Evolutionary conservation across 2,797 vertebrate species (phyloP).

Genomic region (Mus spretus): DNA sequence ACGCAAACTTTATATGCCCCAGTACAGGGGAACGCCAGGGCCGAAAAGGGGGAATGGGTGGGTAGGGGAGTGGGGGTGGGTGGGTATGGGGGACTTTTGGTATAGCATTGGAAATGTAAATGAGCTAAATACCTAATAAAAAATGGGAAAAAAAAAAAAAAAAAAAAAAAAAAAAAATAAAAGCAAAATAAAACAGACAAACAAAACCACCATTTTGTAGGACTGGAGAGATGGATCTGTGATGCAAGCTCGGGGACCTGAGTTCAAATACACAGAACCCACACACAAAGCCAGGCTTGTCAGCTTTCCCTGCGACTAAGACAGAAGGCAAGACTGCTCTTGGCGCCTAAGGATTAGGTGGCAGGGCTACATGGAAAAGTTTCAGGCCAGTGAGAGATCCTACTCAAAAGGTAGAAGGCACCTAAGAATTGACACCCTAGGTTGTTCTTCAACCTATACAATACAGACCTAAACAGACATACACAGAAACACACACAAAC

Average conservation of each 20-base stretch:
- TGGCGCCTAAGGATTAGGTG: not conserved
- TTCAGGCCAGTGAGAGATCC: not conserved
- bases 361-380: not conserved
- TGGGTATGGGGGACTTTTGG: no score
- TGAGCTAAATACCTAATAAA: no score
- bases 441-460: not conserved
- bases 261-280: not conserved
- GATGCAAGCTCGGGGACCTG: not conserved
- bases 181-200: not conserved
- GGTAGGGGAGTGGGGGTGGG: no score
- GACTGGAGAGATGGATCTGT: not conserved
- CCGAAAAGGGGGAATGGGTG: no score
- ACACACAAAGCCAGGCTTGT: not conserved
- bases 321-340: not conserved
- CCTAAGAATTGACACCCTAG: not conserved
- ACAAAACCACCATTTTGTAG: not conserved
- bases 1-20: no score
- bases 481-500: not conserved
- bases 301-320: not conserved
- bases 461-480: not conserved
- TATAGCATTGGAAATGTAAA: no score
- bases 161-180: no score
- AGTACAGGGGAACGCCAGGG: no score
- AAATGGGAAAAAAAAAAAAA: no score
- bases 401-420: not conserved